Evolutionary conservation across 2,888 invertebrate genomes (phyloP).

Genomic region (Lasioglossum malachurum): DNA sequence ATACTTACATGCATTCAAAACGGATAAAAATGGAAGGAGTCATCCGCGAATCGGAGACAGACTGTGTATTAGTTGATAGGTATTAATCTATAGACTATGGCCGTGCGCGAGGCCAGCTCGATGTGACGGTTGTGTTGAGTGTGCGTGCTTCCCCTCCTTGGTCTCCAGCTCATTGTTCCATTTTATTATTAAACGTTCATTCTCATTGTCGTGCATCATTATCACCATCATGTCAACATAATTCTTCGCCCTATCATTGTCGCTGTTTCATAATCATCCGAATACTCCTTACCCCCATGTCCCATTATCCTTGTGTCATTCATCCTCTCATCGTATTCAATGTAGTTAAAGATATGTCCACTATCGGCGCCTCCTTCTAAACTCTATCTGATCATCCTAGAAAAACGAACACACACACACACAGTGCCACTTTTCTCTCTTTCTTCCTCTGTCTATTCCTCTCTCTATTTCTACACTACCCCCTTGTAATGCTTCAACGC

Average conservation of each 20-base stretch:
- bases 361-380: slow-evolving; percentile 45
- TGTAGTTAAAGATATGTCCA: slow-evolving; percentile 55
- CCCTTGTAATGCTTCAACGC: slow-evolving; percentile 82
- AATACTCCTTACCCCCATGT: not conserved
- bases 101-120: slow-evolving; percentile 82
- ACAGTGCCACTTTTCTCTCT: slow-evolving; percentile 71
- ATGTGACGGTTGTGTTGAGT: slow-evolving; percentile 85
- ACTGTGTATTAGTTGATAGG: slow-evolving; percentile 83
- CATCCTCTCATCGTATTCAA: slow-evolving; percentile 46
- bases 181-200: slow-evolving; percentile 75
- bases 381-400: slow-evolving; percentile 60
- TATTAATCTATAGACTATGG: slow-evolving; percentile 81
- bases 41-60: slow-evolving; percentile 77
- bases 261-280: slow-evolving; percentile 65
- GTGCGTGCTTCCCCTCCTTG: slow-evolving; percentile 81
- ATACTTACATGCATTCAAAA: slow-evolving; percentile 70
- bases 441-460: not conserved
- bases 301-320: slow-evolving; percentile 57
- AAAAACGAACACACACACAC: slow-evolving; percentile 67
- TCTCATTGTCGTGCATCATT: slow-evolving; percentile 66
- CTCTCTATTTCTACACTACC: not conserved
- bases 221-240: slow-evolving; percentile 4
- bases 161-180: slow-evolving; percentile 71
- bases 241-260: slow-evolving; percentile 58
- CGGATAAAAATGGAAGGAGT: slow-evolving; percentile 53